Evolutionary conservation across 1,140 invertebrate species (phyloP), one percentile per base, ranked within the genome.

Genomic region (Lucilia sericata): DNA sequence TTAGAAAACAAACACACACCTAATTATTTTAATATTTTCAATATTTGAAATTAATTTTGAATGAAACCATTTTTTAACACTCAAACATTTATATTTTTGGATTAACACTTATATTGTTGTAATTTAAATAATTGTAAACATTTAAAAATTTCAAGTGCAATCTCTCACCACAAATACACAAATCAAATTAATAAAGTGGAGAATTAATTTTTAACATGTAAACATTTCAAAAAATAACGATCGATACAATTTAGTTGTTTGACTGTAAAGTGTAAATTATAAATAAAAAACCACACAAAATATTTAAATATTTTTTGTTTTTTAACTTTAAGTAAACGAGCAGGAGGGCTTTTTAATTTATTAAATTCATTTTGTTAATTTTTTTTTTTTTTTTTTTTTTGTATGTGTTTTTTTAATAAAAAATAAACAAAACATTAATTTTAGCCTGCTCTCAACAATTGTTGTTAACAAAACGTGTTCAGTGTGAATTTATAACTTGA

Each of bases 401-500:
- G 0, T 60, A 2, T 60, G 55, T 60, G 17, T 60, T 60, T 60
- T 60, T 5, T 70, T 70, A 70, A 70, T 10, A 70, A 70, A 70
- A 25, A 70, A 70, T 10, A 70, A 70, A 70, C n/a, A 14, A 60
- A 36, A 51, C 42, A 80, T 25, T 42, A 8, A 78, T 49, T 21
- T 55, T 80, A 80, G 42, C 76, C 76, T 25, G 76, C 42, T 80
- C n/a, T 19, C 25, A 49, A 34, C 75, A 25, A 49, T 49, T 49
- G 76, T 78, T 78, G 17, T 80, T 42, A 80, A 51, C 76, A 17
- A 80, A 80, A 80, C 76, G 47, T 80, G 76, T 80, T 80, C 76
- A 80, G 76, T 80, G 25, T 47, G 47, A 49, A 49, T 80, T 80
- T 51, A 80, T 51, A 49, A 80, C 76, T 80, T 51, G 76, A 51